Conservation (phyloP, 2,888 invertebrate species). For the Tetragonula carbonaria region DNA sequence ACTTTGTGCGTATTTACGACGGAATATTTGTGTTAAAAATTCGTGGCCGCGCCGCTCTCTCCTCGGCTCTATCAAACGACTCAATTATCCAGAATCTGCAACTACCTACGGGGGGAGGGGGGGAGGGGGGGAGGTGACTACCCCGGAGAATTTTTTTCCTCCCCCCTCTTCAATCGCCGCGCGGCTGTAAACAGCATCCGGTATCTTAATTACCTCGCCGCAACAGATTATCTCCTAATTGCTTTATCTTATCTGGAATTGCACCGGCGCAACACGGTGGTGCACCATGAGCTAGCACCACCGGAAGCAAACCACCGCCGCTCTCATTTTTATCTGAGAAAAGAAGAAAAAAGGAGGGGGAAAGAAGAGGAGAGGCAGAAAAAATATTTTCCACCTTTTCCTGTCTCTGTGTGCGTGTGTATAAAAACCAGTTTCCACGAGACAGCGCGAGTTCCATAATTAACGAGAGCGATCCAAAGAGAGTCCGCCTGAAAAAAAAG, state of each 20-base stretch:
- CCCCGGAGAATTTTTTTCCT: neutral
- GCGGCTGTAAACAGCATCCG: constrained; percentile 5
- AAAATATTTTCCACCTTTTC: neutral
- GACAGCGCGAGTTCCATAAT: constrained; percentile 6
- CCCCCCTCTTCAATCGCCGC: neutral
- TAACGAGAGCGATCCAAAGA: constrained; percentile 21
- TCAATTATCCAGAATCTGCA: neutral
- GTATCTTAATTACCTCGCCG: constrained; percentile 24
- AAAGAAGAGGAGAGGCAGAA: neutral
- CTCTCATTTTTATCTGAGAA: neutral
- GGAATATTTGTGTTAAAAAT: no score
- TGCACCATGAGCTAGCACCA: constrained; percentile 2
- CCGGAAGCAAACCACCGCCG: neutral
- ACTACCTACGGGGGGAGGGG: neutral
- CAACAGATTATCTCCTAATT: constrained; percentile 20
- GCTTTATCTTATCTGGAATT: constrained; percentile 28
- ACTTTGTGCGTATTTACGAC: no score
- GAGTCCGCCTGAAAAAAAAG: neutral
- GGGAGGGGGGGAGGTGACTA: neutral
- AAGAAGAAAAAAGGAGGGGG: neutral
- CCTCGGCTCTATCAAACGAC: neutral
- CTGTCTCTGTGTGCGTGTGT: neutral
- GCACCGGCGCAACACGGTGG: neutral
- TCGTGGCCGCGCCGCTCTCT: neutral
- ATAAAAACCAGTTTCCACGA: neutral